Percentiles rank a stretch among this genome's conserved stretches.
phyloP scores from a whole-genome alignment of 2,797 vertebrate species.

The Macropodus opercularis region DNA sequence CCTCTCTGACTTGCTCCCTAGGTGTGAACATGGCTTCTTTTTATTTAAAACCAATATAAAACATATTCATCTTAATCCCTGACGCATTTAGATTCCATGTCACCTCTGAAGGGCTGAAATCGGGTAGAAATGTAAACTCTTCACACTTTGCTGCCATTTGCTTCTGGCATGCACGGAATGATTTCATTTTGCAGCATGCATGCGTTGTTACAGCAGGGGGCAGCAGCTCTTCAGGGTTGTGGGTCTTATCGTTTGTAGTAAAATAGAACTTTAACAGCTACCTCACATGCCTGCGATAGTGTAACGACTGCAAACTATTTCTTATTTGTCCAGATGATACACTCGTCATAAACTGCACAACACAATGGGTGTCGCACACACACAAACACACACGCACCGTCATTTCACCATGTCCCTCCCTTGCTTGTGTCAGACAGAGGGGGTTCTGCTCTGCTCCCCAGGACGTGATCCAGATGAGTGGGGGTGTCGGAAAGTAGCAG shows the following conservation, averaged over 20 bases:
- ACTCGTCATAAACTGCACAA: neutral
- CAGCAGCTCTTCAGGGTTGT: slow-evolving; percentile 55
- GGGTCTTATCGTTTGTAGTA: neutral
- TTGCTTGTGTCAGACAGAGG: slow-evolving; percentile 41
- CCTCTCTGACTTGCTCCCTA: too few relatives aligned
- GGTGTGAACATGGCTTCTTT: too few relatives aligned
- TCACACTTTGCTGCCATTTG: too few relatives aligned
- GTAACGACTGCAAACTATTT: slow-evolving; percentile 2
- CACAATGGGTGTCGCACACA: too few relatives aligned
- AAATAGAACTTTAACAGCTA: neutral
- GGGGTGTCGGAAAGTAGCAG: slow-evolving; percentile 72
- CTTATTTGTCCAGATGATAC: neutral
- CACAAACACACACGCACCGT: slow-evolving; percentile 35
- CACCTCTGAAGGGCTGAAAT: neutral
- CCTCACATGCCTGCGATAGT: neutral
- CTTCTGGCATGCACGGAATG: too few relatives aligned
- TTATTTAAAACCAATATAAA: too few relatives aligned
- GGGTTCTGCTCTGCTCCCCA: slow-evolving; percentile 58
- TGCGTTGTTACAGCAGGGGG: slow-evolving; percentile 70
- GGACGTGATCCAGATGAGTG: slow-evolving; percentile 81
- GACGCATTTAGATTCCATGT: neutral
- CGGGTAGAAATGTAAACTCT: neutral
- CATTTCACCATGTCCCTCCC: slow-evolving; percentile 33
- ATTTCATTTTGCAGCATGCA: too few relatives aligned
- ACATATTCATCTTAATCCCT: neutral